These are phyloP conservation scores for Cecropterus lyciades DNA, from an alignment of 1,140 invertebrate species.

Conservation along the genomic window DNA sequence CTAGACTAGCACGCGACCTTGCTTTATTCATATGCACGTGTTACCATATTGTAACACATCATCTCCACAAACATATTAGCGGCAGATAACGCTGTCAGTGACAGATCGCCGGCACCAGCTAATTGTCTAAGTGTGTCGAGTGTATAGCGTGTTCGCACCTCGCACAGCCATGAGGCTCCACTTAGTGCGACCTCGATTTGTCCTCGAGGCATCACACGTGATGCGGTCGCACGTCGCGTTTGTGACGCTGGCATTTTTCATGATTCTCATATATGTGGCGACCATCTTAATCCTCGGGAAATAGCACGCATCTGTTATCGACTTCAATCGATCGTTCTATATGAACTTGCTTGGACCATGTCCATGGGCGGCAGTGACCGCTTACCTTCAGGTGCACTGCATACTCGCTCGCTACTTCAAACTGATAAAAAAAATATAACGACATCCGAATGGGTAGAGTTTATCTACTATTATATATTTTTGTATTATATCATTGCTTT, in stretches of 20 bases:
- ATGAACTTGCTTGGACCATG: too few relatives aligned
- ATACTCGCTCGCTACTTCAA: too few relatives aligned
- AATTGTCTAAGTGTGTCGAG: conserved; percentile 33
- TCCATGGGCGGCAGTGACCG: too few relatives aligned
- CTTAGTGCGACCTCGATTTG: conserved; percentile 23
- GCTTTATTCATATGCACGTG: not conserved
- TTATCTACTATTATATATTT: too few relatives aligned
- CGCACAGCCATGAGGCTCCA: conserved; percentile 27
- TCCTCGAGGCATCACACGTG: not conserved
- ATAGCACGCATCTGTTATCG: too few relatives aligned
- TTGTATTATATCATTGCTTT: too few relatives aligned
- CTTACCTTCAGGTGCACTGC: too few relatives aligned
- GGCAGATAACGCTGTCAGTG: conserved; percentile 22
- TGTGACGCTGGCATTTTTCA: conserved; percentile 1
- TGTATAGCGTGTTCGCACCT: conserved; percentile 34
- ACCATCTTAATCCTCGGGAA: too few relatives aligned
- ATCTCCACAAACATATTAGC: not conserved
- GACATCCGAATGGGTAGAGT: too few relatives aligned
- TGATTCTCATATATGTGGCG: too few relatives aligned
- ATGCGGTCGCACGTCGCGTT: not conserved
- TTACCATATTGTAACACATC: conserved; percentile 2
- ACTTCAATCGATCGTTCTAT: too few relatives aligned
- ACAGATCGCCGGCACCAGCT: conserved; percentile 26
- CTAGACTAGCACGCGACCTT: not conserved
- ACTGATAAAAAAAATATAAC: too few relatives aligned